Conservation (phyloP, 2,113 vertebrate species). For the Microtus ochrogaster region DNA sequence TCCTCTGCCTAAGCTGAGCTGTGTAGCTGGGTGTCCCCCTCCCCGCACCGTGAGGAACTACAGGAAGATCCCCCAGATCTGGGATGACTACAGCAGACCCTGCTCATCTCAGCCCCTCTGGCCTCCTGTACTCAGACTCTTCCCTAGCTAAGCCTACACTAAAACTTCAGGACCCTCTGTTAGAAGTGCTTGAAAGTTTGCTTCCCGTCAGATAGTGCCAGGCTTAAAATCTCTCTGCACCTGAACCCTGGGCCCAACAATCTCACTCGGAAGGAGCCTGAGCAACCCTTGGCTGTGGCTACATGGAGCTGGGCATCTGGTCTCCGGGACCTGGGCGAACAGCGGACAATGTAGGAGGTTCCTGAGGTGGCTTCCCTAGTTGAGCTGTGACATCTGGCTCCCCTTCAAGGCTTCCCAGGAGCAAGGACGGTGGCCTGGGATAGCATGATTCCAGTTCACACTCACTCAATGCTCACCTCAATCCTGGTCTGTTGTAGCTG, state of each 20-base stretch:
- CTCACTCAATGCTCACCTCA: not conserved
- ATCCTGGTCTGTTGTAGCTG: too few relatives aligned
- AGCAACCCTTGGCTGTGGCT: not conserved
- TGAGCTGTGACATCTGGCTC: not conserved
- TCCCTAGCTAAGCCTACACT: not conserved
- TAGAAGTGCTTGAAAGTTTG: not conserved
- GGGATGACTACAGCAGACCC: rapidly evolving
- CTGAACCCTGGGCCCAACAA: too few relatives aligned
- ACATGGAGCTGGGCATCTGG: not conserved
- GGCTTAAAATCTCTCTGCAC: not conserved
- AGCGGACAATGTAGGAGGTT: not conserved
- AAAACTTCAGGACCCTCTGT: not conserved
- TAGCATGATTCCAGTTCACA: too few relatives aligned
- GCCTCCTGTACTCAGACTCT: too few relatives aligned
- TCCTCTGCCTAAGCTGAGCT: not conserved
- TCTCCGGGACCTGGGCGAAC: not conserved
- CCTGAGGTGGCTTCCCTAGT: not conserved
- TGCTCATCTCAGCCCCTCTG: not conserved
- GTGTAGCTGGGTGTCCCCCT: not conserved
- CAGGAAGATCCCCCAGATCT: too few relatives aligned
- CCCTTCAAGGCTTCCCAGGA: not conserved
- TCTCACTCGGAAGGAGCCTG: not conserved
- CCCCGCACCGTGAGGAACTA: not conserved
- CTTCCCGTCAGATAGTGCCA: not conserved
- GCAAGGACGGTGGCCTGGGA: not conserved